A percentile compares a stretch with the other conserved stretches of the same genome.
phyloP scores from a whole-genome alignment of 2,888 invertebrate species.

The Cephus rjabovi region DNA sequence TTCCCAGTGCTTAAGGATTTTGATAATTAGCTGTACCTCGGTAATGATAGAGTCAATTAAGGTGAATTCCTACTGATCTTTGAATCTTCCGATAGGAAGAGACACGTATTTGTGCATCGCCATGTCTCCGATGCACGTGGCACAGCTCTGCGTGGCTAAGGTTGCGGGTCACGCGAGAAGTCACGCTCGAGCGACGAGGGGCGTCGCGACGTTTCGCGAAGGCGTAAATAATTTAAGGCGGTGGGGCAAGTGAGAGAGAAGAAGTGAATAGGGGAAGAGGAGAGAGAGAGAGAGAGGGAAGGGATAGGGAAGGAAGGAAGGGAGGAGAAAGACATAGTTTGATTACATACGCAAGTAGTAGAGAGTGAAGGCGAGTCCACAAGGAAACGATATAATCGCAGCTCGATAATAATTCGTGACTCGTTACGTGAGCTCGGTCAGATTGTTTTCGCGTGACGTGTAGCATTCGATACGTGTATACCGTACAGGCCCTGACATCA shows the following conservation, averaged over 20 bases:
- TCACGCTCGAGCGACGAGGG: not conserved
- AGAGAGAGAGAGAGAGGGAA: too few species aligned
- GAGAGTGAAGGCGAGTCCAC: constrained; percentile 62
- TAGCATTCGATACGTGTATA: not conserved
- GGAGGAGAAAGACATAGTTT: not conserved
- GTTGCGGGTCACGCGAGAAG: constrained; percentile 17
- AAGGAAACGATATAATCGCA: constrained; percentile 63
- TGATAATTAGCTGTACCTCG: not conserved
- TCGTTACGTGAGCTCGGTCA: not conserved
- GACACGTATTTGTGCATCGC: not conserved
- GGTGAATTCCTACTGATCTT: not conserved
- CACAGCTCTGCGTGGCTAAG: constrained; percentile 16
- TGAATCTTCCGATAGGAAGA: not conserved
- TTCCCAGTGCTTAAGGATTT: too few species aligned
- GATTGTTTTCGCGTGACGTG: constrained; percentile 4
- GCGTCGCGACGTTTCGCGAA: not conserved
- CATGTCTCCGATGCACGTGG: not conserved
- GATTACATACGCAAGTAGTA: not conserved
- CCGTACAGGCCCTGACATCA: not conserved
- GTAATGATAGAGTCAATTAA: not conserved
- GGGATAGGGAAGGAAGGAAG: not conserved
- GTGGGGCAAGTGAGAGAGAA: not conserved
- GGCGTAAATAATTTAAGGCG: not conserved
- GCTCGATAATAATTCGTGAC: constrained; percentile 5
- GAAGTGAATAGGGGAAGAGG: not conserved